Evolutionary conservation across 2,888 invertebrate genomes (phyloP), one percentile per base, ranked within the genome.

Genomic region (Ametastegia equiseti): DNA sequence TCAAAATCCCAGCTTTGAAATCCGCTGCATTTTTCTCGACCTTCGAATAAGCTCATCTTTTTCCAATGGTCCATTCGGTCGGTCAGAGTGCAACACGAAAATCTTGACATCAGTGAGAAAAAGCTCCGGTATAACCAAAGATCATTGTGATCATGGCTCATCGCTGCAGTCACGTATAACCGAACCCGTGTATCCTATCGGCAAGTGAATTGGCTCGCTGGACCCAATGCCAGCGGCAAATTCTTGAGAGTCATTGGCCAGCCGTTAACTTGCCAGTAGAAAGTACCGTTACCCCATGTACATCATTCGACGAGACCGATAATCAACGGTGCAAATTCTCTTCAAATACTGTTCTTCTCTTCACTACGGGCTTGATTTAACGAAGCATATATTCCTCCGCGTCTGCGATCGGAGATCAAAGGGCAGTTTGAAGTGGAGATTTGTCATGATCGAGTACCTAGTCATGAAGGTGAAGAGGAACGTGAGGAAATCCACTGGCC

Each of bases 221-320:
- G 39, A 39, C 67, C 15, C 27, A 45, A 42, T 30, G 71, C 71
- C 71, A 45, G 42, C 71, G 71, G 71, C 71, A n/a, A 71, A 71
- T 71, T 71, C 71, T 71, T 42, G n/a, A 71, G 47, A 71, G 30
- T 47, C 45, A 71, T 42, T 15, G 71, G 15, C 45, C 30, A 71
- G 71, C 71, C 71, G 71, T 71, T 71, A 71, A 67, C 67, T 67
- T 23, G 39, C 67, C 36, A 67, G 67, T n/a, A n/a, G n/a, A n/a
- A n/a, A n/a, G n/a, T 67, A 36, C 67, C 67, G 67, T 67, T 67
- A 67, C n/a, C 67, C n/a, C n/a, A n/a, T n/a, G n/a, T n/a, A 23
- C 67, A 67, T 67, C 67, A n/a, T 67, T 39, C n/a, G n/a, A n/a
- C n/a, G n/a, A n/a, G 23, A 39, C 36, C 36, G 19, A 67, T 67